Base-by-base conservation (phyloP, 2,888 invertebrate species). In the Phragmatobia fuliginosa region DNA sequence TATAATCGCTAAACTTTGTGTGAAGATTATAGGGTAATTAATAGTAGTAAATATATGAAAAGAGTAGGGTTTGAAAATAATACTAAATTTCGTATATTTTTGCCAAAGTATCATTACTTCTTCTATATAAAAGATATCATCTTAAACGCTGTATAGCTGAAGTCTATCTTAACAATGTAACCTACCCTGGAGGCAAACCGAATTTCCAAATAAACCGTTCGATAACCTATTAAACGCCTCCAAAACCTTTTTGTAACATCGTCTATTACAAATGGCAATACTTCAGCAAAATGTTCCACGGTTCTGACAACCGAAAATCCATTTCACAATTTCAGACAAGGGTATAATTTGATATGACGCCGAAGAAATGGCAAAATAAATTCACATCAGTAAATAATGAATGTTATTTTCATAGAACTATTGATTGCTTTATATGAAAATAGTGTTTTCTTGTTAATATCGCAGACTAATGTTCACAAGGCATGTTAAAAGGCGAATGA, bases 301-400 rank as follows among this genome's bases (percentile, higher is more conserved):
- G 77, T 78, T 78, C 81, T 83, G 87, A 88, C 88, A 86, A 73
- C 85, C 82, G 82, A 85, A 88, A 88, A 88, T 86, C 87, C 87
- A 87, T 87, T 89, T 88, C 84, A 78, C 77, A 83, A 82, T 80
- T 80, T 79, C 83, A 86, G 90, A 90, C 90, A 87, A 79, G 63
- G 84, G 88, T 86, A 88, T 90, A 90, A 89, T 87, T 83, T 83
- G 87, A 83, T 83, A 81, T 82, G 87, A 88, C 85, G 78, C 70
- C 68, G 73, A 75, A 76, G 75, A 82, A 87, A 80, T 68, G 76
- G 68, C 70, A 62, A 76, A 82, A 83, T 69, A 81, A 80, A 83
- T 36, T 38, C 65, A 38, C 74, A 79, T 71, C 73, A 74, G 62
- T 69, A 72, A 76, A 76, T 59, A 75, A 52, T 65, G 58, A 66